Conservation (phyloP, 2,113 vertebrate genomes). For the Anser brachyrhynchus region DNA sequence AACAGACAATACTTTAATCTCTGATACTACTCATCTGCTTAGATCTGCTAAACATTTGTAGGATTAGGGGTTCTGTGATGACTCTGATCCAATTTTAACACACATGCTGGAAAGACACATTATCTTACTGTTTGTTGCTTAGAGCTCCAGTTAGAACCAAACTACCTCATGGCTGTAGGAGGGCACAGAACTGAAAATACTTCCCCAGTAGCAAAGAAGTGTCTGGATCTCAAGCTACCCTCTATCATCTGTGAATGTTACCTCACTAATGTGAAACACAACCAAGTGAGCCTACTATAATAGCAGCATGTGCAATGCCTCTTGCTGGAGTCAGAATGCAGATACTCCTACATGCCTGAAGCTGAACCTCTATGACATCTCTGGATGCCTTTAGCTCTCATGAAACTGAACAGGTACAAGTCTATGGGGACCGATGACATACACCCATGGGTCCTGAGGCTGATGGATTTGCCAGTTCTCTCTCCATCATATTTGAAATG, state of each 20-base stretch:
- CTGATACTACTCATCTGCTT: rapidly evolving
- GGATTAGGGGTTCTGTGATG: not conserved
- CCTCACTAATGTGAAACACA: not conserved
- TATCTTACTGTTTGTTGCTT: not conserved
- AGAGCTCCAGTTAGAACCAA: not conserved
- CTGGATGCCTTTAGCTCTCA: not conserved
- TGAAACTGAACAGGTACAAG: not conserved
- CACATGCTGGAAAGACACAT: not conserved
- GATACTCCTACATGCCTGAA: not conserved
- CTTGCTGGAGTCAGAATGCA: not conserved
- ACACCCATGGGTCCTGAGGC: too few species aligned
- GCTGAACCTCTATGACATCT: not conserved
- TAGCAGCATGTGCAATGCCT: not conserved
- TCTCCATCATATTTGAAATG: too few species aligned
- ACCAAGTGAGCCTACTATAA: not conserved
- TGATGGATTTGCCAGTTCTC: too few species aligned
- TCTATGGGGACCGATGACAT: too few species aligned
- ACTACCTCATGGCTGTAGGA: not conserved
- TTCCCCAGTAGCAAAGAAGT: slow-evolving; percentile 9
- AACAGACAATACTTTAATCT: not conserved
- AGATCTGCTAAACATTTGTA: not conserved
- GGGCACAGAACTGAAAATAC: slow-evolving; percentile 3
- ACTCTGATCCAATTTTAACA: not conserved
- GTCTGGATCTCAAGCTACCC: not conserved
- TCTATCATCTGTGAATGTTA: not conserved